A percentile compares a stretch with the other conserved stretches of the same genome.
Conservation (phyloP, 2,888 invertebrate species). For the Acleris holmiana region DNA sequence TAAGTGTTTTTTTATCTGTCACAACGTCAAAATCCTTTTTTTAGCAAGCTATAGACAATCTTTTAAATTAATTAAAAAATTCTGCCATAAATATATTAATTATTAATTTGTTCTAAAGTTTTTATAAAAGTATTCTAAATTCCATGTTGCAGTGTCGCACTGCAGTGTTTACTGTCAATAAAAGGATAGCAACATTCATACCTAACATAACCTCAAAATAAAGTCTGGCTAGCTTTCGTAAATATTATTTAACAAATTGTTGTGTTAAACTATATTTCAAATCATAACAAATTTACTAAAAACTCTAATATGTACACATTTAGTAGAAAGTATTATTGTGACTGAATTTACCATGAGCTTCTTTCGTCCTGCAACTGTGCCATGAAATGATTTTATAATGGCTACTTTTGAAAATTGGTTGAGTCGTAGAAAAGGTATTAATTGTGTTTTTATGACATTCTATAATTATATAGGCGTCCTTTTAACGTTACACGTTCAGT, state of each 20-base stretch:
- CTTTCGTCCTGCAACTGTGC: slow-evolving; percentile 37
- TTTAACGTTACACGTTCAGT: neutral
- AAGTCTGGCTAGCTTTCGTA: slow-evolving; percentile 38
- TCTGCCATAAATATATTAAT: no score
- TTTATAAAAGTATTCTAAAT: no score
- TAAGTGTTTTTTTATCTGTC: no score
- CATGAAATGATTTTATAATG: slow-evolving; percentile 73
- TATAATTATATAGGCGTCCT: neutral
- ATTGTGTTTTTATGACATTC: slow-evolving; percentile 16
- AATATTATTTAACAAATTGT: slow-evolving; percentile 37
- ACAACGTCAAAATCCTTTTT: no score
- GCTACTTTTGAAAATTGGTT: slow-evolving; percentile 78
- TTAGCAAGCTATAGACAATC: no score
- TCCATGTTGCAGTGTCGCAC: no score
- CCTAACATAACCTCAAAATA: slow-evolving; percentile 37
- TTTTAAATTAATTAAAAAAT: no score
- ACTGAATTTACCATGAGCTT: slow-evolving; percentile 33
- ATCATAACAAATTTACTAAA: slow-evolving; percentile 16
- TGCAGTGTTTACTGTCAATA: slow-evolving; percentile 22
- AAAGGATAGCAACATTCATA: slow-evolving; percentile 24
- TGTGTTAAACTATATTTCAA: slow-evolving; percentile 14
- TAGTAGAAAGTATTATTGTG: slow-evolving; percentile 17
- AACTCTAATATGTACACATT: slow-evolving; percentile 11
- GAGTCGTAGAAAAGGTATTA: slow-evolving; percentile 78
- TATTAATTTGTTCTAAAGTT: no score